Evolutionary conservation across 1,140 invertebrate species (phyloP).

Genomic region (Saccostrea glomerata): DNA sequence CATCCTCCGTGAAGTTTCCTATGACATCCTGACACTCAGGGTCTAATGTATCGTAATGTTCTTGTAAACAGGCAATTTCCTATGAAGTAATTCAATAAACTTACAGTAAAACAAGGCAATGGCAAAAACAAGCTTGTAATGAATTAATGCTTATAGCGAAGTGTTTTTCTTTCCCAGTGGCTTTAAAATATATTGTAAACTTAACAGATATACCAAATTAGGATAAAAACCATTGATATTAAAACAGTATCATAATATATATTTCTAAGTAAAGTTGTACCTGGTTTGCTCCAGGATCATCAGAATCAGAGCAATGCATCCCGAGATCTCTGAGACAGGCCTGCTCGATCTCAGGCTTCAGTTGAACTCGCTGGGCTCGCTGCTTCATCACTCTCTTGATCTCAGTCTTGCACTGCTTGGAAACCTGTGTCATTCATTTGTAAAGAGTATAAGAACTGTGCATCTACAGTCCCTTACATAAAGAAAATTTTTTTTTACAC

Average conservation of each 20-base stretch:
- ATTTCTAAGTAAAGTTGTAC: neutral
- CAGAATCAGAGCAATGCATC: slow-evolving; percentile 88
- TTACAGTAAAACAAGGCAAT: neutral
- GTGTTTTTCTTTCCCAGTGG: too few species aligned
- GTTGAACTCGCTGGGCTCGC: slow-evolving; percentile 92
- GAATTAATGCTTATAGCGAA: too few species aligned
- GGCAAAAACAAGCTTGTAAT: too few species aligned
- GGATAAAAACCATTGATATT: too few species aligned
- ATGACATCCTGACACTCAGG: slow-evolving; percentile 86
- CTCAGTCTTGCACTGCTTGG: slow-evolving; percentile 81
- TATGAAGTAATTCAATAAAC: slow-evolving; percentile 60
- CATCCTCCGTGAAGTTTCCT: slow-evolving; percentile 93
- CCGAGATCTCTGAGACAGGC: slow-evolving; percentile 92
- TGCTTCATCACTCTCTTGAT: slow-evolving; percentile 94
- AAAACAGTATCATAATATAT: neutral
- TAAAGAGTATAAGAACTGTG: neutral
- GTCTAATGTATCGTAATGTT: slow-evolving; percentile 87
- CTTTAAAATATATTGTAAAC: too few species aligned
- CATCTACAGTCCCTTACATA: neutral
- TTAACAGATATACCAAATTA: too few species aligned
- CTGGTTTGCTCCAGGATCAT: slow-evolving; percentile 26
- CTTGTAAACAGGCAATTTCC: slow-evolving; percentile 94
- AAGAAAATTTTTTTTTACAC: neutral
- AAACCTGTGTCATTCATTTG: slow-evolving; percentile 29
- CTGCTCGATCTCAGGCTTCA: slow-evolving; percentile 96